A percentile compares a stretch with the other conserved stretches of the same genome.
These are phyloP conservation scores for Drosophila paulistorum DNA, from an alignment of 1,140 invertebrate genomes.

Conservation along the genomic window DNA sequence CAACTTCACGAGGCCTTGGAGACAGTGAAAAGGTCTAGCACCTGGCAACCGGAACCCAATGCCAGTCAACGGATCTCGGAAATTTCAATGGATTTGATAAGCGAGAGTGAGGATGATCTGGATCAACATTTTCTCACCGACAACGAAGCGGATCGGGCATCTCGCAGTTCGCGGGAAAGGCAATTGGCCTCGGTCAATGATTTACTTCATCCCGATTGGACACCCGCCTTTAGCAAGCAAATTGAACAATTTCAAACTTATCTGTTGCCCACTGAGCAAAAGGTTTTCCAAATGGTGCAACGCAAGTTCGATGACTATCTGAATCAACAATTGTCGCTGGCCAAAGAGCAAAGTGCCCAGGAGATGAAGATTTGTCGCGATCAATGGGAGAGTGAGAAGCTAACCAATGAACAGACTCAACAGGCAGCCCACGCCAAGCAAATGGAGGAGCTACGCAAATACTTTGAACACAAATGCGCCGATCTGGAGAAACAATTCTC, in stretches of 20 bases:
- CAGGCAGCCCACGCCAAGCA: slow-evolving; percentile 87
- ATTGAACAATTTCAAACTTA: slow-evolving; percentile 82
- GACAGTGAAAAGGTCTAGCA: slow-evolving; percentile 70
- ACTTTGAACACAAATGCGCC: slow-evolving; percentile 90
- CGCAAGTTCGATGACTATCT: slow-evolving; percentile 84
- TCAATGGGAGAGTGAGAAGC: slow-evolving; percentile 73
- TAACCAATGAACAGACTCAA: slow-evolving; percentile 83
- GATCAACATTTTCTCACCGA: slow-evolving; percentile 72
- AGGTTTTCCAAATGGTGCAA: slow-evolving; percentile 82
- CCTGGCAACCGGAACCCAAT: slow-evolving; percentile 76
- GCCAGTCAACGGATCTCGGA: slow-evolving; percentile 72
- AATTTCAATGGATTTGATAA: slow-evolving; percentile 80
- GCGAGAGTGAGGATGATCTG: slow-evolving; percentile 78
- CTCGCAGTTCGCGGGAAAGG: slow-evolving; percentile 72
- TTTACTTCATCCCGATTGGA: slow-evolving; percentile 69
- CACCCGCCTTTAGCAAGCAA: slow-evolving; percentile 73
- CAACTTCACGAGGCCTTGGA: slow-evolving; percentile 84
- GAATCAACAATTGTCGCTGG: slow-evolving; percentile 83
- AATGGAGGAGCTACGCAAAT: slow-evolving; percentile 90
- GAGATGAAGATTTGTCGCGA: slow-evolving; percentile 83
- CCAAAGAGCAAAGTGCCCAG: slow-evolving; percentile 83
- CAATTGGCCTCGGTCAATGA: slow-evolving; percentile 67
- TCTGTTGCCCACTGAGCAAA: slow-evolving; percentile 82
- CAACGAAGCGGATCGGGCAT: slow-evolving; percentile 63
- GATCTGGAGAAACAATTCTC: slow-evolving; percentile 90